Percentiles rank a stretch among this genome's conserved stretches.
phyloP scores from a whole-genome alignment of 2,888 invertebrate genomes.

The Drosophila meridiana region DNA sequence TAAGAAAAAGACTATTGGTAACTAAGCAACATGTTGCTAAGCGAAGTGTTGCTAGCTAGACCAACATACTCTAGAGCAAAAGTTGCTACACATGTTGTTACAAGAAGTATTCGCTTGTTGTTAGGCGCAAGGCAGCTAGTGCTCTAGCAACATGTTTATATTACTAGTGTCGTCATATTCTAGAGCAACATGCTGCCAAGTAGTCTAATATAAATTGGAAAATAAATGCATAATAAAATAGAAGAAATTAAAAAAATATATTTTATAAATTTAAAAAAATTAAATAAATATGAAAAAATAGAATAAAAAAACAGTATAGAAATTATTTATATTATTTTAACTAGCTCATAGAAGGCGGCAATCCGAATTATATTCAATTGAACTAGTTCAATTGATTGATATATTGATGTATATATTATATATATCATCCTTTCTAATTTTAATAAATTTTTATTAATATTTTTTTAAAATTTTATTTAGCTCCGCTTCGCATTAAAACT shows the following conservation, averaged over 20 bases:
- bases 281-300: not conserved
- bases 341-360: too few species aligned
- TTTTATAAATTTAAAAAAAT: not conserved
- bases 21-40: not conserved
- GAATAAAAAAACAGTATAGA: not conserved
- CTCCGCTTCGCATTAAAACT: too few species aligned
- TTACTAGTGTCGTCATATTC: too few species aligned
- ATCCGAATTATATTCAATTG: not conserved
- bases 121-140: not conserved
- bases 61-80: not conserved
- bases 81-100: constrained; percentile 2
- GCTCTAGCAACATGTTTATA: not conserved
- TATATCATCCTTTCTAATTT: too few species aligned
- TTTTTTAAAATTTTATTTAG: not conserved
- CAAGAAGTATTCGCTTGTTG: not conserved
- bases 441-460: not conserved
- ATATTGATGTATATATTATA: not conserved
- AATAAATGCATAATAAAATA: not conserved
- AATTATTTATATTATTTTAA: not conserved
- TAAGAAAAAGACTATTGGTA: too few species aligned
- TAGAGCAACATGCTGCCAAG: not conserved
- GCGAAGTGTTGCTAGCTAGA: not conserved
- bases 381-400: not conserved
- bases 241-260: not conserved
- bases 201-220: too few species aligned